phyloP scores from a whole-genome alignment of 2,888 invertebrate species.

The Mythimna loreyi region DNA sequence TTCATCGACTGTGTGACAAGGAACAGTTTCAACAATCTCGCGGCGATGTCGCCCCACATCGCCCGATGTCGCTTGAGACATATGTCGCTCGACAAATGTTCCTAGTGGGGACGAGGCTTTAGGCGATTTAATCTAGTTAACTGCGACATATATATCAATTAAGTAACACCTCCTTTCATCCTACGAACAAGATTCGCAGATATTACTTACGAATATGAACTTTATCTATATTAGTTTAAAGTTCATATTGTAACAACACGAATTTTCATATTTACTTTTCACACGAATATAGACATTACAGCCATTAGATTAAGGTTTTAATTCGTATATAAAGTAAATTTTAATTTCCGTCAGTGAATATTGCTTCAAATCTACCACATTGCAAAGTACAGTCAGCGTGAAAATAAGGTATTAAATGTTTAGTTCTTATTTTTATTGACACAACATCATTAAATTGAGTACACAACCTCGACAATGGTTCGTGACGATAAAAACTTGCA shows the following conservation, averaged over 20 bases:
- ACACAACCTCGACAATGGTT: slow-evolving; percentile 21
- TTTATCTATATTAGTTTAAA: background rate
- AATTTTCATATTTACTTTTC: background rate
- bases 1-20: too few relatives aligned
- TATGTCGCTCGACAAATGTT: too few relatives aligned
- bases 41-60: too few relatives aligned
- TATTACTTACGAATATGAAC: background rate
- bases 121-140: too few relatives aligned
- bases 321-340: background rate
- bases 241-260: background rate
- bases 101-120: too few relatives aligned
- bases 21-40: too few relatives aligned
- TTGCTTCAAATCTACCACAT: background rate
- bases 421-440: slow-evolving; percentile 2
- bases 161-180: slow-evolving; percentile 27
- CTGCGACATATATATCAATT: background rate
- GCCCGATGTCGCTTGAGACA: too few relatives aligned
- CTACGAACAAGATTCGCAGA: slow-evolving; percentile 1
- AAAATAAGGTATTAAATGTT: slow-evolving; percentile 18
- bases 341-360: background rate
- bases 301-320: background rate
- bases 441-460: slow-evolving; percentile 22
- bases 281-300: background rate
- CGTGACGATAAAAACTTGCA: background rate
- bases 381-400: slow-evolving; percentile 31